These are phyloP conservation scores for Grus americana DNA, from an alignment of 2,113 vertebrate genomes.

Conservation along the genomic window DNA sequence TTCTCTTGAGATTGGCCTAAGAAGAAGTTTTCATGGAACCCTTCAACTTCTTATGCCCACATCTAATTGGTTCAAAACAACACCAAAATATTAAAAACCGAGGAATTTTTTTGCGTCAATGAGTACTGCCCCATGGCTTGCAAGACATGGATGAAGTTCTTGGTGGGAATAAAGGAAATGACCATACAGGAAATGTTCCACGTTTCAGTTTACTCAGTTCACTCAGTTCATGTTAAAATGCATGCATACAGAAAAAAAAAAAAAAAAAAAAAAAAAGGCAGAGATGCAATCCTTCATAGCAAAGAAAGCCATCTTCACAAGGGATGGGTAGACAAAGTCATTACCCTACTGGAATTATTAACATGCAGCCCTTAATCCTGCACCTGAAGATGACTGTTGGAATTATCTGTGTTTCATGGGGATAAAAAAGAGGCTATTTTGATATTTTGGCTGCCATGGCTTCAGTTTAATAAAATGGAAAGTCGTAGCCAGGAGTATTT, in stretches of 20 bases:
- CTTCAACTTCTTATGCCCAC: background rate
- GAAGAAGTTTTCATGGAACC: background rate
- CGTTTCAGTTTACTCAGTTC: background rate
- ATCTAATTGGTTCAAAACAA: background rate
- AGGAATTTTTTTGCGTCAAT: background rate
- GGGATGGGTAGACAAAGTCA: background rate
- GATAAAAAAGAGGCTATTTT: background rate
- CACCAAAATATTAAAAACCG: background rate
- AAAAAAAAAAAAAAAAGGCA: background rate
- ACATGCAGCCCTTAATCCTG: background rate
- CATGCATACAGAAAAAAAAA: background rate
- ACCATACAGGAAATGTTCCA: background rate
- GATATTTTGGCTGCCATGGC: background rate
- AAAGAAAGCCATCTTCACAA: background rate
- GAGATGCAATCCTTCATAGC: background rate
- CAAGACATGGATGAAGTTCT: background rate
- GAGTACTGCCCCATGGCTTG: background rate
- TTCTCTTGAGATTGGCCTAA: background rate
- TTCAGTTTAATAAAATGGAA: background rate
- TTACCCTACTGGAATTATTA: background rate
- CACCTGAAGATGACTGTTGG: background rate
- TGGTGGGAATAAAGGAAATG: background rate
- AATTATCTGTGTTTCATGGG: background rate
- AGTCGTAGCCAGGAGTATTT: background rate
- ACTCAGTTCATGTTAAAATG: background rate